Conservation (phyloP, 2,797 vertebrate genomes). For the Delichon dasypus region DNA sequence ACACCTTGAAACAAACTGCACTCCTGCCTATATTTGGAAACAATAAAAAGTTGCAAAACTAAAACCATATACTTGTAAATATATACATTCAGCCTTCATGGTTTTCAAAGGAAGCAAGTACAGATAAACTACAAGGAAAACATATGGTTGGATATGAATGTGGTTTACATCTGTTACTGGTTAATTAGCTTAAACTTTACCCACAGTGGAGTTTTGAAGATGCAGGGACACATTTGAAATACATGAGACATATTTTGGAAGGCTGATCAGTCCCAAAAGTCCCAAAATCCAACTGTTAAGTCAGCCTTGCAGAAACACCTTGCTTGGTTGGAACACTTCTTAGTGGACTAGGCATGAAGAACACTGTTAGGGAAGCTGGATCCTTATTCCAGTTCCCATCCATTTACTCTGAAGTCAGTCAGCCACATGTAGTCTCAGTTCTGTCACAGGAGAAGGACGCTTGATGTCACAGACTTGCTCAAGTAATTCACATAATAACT, state of each 20-base stretch:
- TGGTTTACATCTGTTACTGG: constrained; percentile 29
- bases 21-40: constrained; percentile 22
- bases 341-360: background rate
- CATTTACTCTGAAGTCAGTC: background rate
- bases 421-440: background rate
- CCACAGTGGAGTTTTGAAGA: background rate
- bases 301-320: background rate
- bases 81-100: background rate
- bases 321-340: background rate
- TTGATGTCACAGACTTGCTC: background rate
- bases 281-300: background rate
- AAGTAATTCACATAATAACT: background rate
- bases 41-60: constrained; percentile 16
- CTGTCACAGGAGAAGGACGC: background rate
- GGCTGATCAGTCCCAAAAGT: background rate
- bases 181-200: constrained; percentile 42
- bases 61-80: constrained; percentile 36
- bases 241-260: background rate
- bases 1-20: constrained; percentile 42
- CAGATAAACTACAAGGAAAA: constrained; percentile 39
- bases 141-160: background rate
- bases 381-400: background rate
- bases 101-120: constrained; percentile 48
- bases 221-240: background rate
- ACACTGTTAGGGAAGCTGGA: background rate